Percentiles rank a stretch among this genome's conserved stretches.
phyloP scores from a whole-genome alignment of 1,140 invertebrate genomes.

The Hypsibius dujardini region DNA sequence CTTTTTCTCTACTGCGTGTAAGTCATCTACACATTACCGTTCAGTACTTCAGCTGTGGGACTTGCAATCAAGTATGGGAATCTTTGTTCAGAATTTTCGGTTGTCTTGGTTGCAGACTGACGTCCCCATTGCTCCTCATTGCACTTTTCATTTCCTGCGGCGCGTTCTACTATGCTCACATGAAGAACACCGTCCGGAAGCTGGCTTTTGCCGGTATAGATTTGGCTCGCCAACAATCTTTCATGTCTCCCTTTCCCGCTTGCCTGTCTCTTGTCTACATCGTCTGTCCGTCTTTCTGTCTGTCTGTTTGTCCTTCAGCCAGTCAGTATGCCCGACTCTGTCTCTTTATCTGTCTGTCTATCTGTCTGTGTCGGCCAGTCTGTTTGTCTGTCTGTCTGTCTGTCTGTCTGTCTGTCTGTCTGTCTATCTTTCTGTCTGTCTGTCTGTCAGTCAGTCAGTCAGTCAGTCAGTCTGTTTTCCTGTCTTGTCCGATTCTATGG shows the following conservation, averaged over 20 bases:
- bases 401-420: not conserved
- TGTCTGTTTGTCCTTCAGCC: too few species aligned
- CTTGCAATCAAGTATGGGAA: not conserved
- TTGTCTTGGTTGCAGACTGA: conserved; percentile 14
- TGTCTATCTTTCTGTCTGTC: too few species aligned
- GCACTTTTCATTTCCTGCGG: conserved; percentile 1
- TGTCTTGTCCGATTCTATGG: too few species aligned
- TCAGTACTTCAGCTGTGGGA: not conserved
- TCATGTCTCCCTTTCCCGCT: not conserved
- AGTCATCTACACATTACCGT: not conserved
- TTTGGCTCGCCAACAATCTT: not conserved
- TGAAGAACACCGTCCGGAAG: conserved; percentile 6
- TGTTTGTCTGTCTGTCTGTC: not conserved
- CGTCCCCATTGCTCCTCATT: conserved; percentile 12
- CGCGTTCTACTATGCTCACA: conserved; percentile 3
- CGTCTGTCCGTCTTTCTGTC: too few species aligned
- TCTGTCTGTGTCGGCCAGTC: not conserved
- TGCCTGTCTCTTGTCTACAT: too few species aligned
- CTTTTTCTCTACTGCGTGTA: conserved; percentile 10
- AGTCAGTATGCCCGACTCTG: too few species aligned
- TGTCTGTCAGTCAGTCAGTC: conserved; percentile 19
- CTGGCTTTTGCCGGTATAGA: conserved; percentile 1
- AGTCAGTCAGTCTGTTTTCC: not conserved
- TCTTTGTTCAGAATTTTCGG: not conserved
- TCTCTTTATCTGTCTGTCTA: not conserved